phyloP scores from a whole-genome alignment of 1,140 invertebrate species.

The Lordiphosa clarofinis region DNA sequence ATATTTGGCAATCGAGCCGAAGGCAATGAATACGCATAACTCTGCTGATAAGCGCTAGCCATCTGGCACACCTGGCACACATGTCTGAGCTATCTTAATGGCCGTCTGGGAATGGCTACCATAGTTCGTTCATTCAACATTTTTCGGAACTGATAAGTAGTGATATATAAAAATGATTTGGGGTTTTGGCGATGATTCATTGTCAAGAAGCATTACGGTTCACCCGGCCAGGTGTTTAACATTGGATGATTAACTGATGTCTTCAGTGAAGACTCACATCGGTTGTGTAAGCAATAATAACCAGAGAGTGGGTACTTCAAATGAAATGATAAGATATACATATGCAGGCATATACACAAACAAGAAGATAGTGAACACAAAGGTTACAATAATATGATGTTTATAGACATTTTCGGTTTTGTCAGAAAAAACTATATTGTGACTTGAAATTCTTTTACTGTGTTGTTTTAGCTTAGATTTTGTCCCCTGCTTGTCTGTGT shows the following conservation, averaged over 20 bases:
- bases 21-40: conserved; percentile 9
- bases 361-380: not conserved
- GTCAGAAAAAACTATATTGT: too few relatives aligned
- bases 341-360: not conserved
- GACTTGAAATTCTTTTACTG: too few relatives aligned
- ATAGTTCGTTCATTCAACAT: conserved; percentile 43
- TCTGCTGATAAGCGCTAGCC: conserved; percentile 39
- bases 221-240: conserved; percentile 38
- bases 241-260: conserved; percentile 24
- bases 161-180: conserved; percentile 12
- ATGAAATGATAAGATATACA: conserved; percentile 32
- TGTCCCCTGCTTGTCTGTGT: too few relatives aligned
- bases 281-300: conserved; percentile 32
- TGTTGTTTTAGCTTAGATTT: too few relatives aligned
- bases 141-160: conserved; percentile 32
- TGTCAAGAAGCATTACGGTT: not conserved
- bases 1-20: too few relatives aligned
- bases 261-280: conserved; percentile 11
- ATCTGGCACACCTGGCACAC: conserved; percentile 36
- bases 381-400: not conserved
- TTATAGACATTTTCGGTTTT: not conserved
- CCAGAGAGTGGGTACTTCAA: not conserved
- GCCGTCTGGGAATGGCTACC: too few relatives aligned
- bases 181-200: conserved; percentile 39
- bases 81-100: conserved; percentile 5